A percentile compares a stretch with the other conserved stretches of the same genome.
These are phyloP conservation scores for Desmophyllum pertusum DNA, from an alignment of 92 coral and sea anemone species.

Conservation along the genomic window DNA sequence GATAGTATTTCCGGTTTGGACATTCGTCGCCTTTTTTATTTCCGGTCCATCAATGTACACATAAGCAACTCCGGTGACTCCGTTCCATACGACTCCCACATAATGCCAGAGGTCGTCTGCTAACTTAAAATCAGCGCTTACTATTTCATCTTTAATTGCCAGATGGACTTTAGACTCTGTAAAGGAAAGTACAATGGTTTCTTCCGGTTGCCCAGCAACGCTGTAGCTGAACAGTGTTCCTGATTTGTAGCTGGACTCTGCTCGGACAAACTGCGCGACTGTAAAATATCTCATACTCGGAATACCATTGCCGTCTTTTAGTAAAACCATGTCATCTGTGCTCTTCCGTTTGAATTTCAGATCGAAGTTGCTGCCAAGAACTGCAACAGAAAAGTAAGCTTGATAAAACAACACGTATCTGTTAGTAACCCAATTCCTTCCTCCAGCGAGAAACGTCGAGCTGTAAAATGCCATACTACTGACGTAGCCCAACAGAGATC, in stretches of 20 bases:
- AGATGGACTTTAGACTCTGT: conserved; percentile 24
- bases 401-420: not conserved
- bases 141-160: conserved; percentile 36
- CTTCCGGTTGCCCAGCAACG: conserved; percentile 33
- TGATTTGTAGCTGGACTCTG: conserved; percentile 34
- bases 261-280: conserved; percentile 57
- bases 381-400: conserved; percentile 17
- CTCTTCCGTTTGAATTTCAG: conserved; percentile 38
- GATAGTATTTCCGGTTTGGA: conserved; percentile 10
- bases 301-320: conserved; percentile 23
- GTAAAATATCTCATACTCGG: conserved; percentile 35
- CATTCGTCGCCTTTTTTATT: not conserved
- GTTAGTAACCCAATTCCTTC: too few relatives aligned
- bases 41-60: conserved; percentile 50
- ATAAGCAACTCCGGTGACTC: conserved; percentile 1
- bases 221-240: conserved; percentile 62
- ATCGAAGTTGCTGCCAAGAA: conserved; percentile 52
- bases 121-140: conserved; percentile 13
- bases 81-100: conserved; percentile 65
- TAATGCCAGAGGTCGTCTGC: conserved; percentile 65
- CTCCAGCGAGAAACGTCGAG: too few relatives aligned
- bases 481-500: too few relatives aligned
- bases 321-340: conserved; percentile 37
- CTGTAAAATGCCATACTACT: too few relatives aligned
- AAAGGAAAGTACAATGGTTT: conserved; percentile 45